These are phyloP conservation scores for Nesidiocoris tenuis DNA, from an alignment of 2,888 invertebrate species.

Conservation along the genomic window DNA sequence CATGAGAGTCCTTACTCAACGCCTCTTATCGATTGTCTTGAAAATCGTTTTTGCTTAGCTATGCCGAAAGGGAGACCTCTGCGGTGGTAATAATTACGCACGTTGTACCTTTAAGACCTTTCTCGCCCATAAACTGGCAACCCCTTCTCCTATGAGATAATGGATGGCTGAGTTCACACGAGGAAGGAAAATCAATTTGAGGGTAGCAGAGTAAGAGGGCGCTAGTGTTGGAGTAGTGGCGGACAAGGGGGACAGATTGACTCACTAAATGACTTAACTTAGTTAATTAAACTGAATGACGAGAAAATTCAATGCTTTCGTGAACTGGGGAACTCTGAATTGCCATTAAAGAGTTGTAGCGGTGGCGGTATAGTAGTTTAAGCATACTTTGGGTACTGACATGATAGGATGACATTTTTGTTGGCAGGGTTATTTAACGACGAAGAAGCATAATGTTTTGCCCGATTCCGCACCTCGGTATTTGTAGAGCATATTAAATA, in stretches of 20 bases:
- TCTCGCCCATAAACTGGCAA: not conserved
- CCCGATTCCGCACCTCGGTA: too few relatives aligned
- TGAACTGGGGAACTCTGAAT: not conserved
- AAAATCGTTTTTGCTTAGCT: not conserved
- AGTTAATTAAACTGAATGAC: conserved; percentile 18
- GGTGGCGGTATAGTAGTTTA: too few relatives aligned
- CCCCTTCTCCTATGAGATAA: conserved; percentile 4
- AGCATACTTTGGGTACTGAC: too few relatives aligned
- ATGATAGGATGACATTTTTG: too few relatives aligned
- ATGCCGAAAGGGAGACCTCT: not conserved
- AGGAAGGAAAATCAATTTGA: conserved; percentile 17
- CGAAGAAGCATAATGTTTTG: too few relatives aligned
- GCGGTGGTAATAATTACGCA: not conserved
- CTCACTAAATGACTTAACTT: conserved; percentile 32
- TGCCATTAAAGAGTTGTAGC: not conserved
- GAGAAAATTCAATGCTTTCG: conserved; percentile 4
- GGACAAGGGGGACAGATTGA: conserved; percentile 9
- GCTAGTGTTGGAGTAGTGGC: not conserved
- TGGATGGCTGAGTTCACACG: conserved; percentile 18
- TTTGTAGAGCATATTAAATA: too few relatives aligned
- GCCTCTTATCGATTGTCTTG: not conserved
- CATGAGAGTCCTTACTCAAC: too few relatives aligned
- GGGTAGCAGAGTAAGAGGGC: not conserved
- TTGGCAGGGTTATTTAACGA: too few relatives aligned
- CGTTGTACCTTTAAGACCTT: not conserved